These are phyloP conservation scores for Octopus bimaculoides DNA, from an alignment of 1,140 invertebrate genomes.

Conservation along the genomic window DNA sequence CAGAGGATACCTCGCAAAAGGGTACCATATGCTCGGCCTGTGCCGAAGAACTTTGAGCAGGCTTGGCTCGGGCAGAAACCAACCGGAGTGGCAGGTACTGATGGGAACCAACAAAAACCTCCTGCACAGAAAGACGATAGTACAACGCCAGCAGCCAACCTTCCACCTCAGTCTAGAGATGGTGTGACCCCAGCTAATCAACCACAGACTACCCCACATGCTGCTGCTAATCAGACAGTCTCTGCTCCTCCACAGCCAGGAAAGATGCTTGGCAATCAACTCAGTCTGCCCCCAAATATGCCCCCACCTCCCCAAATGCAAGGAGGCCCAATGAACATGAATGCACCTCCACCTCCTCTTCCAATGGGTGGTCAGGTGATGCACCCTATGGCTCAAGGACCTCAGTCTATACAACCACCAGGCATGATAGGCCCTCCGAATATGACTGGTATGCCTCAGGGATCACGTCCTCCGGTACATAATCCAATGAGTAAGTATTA, in stretches of 20 bases:
- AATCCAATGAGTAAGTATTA: not conserved
- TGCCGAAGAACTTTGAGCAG: slow-evolving; percentile 91
- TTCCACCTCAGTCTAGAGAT: not conserved
- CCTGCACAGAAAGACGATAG: slow-evolving; percentile 14
- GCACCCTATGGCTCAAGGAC: not conserved
- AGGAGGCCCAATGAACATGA: not conserved
- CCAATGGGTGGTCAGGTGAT: slow-evolving; percentile 1
- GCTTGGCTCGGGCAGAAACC: slow-evolving; percentile 82
- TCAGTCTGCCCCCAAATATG: not conserved
- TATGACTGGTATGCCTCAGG: not conserved
- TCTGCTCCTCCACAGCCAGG: not conserved
- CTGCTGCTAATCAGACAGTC: not conserved
- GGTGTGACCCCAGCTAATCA: not conserved
- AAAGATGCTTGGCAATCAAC: not conserved
- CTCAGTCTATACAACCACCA: not conserved
- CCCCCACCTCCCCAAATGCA: not conserved
- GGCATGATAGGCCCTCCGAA: not conserved
- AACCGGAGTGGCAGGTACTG: slow-evolving; percentile 17
- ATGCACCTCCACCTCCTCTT: not conserved
- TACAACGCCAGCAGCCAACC: not conserved
- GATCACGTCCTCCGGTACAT: not conserved
- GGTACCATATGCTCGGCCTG: slow-evolving; percentile 88
- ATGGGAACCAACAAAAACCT: slow-evolving; percentile 11
- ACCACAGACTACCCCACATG: not conserved
- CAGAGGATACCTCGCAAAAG: slow-evolving; percentile 60